Conservation (phyloP, 2,113 vertebrate species). For the Phyllostomus hastatus region DNA sequence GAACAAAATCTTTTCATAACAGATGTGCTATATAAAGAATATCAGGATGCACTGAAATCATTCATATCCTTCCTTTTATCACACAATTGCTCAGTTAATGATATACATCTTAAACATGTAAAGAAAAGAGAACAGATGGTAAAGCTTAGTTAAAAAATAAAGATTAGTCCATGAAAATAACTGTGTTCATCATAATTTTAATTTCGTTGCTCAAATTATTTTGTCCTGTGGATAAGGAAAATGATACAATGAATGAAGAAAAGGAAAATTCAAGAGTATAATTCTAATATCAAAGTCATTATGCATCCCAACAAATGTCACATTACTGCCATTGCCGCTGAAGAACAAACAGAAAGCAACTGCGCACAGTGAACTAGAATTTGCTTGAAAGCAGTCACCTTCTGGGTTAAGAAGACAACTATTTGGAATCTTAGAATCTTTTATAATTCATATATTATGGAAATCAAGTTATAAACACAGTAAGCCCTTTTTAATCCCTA, state of each 20-base stretch:
- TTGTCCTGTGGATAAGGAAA: conserved; percentile 34
- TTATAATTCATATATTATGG: neutral
- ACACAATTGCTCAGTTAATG: conserved; percentile 63
- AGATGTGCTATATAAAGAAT: conserved; percentile 39
- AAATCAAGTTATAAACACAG: neutral
- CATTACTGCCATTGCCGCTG: neutral
- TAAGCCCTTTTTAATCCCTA: neutral
- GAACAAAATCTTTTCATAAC: conserved; percentile 22
- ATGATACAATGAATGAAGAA: neutral
- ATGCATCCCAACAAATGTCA: neutral
- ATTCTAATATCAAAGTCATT: neutral
- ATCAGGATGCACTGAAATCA: conserved; percentile 51
- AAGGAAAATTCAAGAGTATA: neutral
- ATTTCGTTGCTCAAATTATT: conserved; percentile 34
- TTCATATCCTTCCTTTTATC: conserved; percentile 63
- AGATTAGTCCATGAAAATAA: conserved; percentile 35
- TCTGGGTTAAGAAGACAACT: neutral
- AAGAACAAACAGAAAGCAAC: neutral
- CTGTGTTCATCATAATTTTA: neutral
- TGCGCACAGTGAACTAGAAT: neutral
- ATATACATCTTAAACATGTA: conserved; percentile 57
- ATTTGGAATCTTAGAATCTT: neutral
- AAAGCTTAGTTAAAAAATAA: conserved; percentile 56
- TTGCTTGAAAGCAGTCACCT: neutral
- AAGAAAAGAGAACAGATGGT: conserved; percentile 63